Conservation (phyloP, 2,113 vertebrate genomes). For the Tichodroma muraria region DNA sequence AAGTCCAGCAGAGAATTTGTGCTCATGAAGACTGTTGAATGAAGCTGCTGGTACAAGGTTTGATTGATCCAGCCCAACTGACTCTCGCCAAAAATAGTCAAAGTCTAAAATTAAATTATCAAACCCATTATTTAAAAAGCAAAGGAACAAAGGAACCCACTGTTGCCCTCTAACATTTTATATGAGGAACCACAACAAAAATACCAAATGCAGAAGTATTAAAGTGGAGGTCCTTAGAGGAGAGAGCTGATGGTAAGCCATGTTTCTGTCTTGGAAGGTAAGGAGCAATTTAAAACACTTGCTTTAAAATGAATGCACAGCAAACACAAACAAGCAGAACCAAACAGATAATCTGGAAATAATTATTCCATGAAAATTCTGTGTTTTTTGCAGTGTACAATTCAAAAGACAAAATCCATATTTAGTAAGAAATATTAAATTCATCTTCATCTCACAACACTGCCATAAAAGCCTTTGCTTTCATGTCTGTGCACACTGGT, state of each 20-base stretch:
- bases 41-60: slow-evolving; percentile 27
- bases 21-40: neutral
- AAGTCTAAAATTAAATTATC: slow-evolving; percentile 66
- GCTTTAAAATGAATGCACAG: neutral
- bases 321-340: neutral
- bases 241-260: slow-evolving; percentile 27
- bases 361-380: neutral
- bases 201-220: neutral
- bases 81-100: slow-evolving; percentile 44
- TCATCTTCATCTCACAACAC: neutral
- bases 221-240: neutral
- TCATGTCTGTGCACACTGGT: neutral
- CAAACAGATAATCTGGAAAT: neutral
- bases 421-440: neutral
- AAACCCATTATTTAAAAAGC: slow-evolving; percentile 3
- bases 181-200: neutral
- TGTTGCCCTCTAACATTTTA: neutral
- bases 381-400: neutral
- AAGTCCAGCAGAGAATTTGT: neutral
- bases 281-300: neutral
- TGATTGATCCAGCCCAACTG: slow-evolving; percentile 34
- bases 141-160: neutral
- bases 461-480: neutral
- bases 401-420: neutral
- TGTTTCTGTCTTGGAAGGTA: slow-evolving; percentile 70